Conservation (phyloP, 1,140 invertebrate genomes). For the Propsilocerus akamusi region DNA sequence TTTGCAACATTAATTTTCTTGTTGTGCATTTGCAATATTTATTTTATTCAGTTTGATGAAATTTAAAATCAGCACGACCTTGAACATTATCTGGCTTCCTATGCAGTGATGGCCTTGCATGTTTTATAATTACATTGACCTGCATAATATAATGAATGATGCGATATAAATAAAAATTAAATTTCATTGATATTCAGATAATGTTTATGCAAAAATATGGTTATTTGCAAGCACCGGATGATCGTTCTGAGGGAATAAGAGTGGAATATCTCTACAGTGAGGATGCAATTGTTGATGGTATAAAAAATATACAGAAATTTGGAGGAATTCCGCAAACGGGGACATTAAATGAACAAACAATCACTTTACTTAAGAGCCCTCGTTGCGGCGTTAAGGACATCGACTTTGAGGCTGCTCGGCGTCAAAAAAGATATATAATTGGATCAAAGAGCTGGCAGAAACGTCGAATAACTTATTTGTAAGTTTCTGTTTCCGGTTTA, state of each 20-base stretch:
- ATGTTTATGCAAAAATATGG: constrained; percentile 41
- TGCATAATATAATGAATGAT: no score
- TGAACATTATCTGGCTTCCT: no score
- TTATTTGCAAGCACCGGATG: constrained; percentile 25
- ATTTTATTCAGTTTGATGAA: no score
- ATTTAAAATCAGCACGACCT: no score
- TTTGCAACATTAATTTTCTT: no score
- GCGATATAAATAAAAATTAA: no score
- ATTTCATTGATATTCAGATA: no score
- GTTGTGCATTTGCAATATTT: no score
- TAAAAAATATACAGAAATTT: constrained; percentile 43
- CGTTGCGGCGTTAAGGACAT: constrained; percentile 49
- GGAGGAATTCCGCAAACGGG: constrained; percentile 44
- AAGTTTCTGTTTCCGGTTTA: no score
- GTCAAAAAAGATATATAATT: constrained; percentile 34
- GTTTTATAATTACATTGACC: no score
- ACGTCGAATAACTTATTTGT: constrained; percentile 38
- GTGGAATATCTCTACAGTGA: constrained; percentile 34
- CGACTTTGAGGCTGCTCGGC: constrained; percentile 20
- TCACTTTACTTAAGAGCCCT: constrained; percentile 28
- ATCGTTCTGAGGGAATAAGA: constrained; percentile 14
- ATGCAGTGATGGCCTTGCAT: no score
- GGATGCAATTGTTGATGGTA: constrained; percentile 32
- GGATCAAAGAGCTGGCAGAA: constrained; percentile 38
- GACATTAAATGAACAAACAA: constrained; percentile 34